Evolutionary conservation across 2,888 invertebrate species (phyloP), one percentile per base, ranked within the genome.

Genomic region (Cancer borealis): DNA sequence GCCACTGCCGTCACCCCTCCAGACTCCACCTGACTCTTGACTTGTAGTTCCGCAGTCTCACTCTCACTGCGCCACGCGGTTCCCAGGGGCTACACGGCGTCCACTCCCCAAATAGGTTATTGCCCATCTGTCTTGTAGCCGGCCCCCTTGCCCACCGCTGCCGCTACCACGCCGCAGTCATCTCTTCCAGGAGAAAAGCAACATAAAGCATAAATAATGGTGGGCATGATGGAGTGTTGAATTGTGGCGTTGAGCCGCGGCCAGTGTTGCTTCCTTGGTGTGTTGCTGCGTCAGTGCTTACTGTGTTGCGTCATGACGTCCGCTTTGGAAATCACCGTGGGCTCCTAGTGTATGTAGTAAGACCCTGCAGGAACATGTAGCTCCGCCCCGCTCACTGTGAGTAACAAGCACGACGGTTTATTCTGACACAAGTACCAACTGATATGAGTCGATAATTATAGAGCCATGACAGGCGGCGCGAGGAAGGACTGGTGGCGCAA

Each of bases 261-360:
- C 66, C 21, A 66, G 21, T 84, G 30, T 84, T 84, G 84, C 84
- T 39, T 84, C 84, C 84, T 84, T 84, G 84, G 84, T 39, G 6
- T 84, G 30, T 39, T 84, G 39, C 84, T 84, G 84, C 21, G 39
- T 84, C 73, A 79, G 73, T 79, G 73, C 73, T 26, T n/a, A 79
- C 39, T 84, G 84, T 39, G 84, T 84, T 84, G 84, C 39, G 30
- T 39, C 39, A 84, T 84, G 39, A 84, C 39, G 1, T 3, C 30
- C 4, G 39, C 84, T 84, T 39, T 84, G 84, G 39, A 84, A 84
- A 39, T 17, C 84, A 84, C 84, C 17, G 30, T 84, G 39, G 39
- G 30, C 39, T 39, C 84, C 5, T 54, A 54, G 54, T 66, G 66
- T 21, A 39, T 39, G 39, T 84, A 39, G 30, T 84, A 39, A 39